Percentiles rank a stretch among this genome's conserved stretches.
phyloP scores from a whole-genome alignment of 2,113 vertebrate genomes.

The Noturus placidus region DNA sequence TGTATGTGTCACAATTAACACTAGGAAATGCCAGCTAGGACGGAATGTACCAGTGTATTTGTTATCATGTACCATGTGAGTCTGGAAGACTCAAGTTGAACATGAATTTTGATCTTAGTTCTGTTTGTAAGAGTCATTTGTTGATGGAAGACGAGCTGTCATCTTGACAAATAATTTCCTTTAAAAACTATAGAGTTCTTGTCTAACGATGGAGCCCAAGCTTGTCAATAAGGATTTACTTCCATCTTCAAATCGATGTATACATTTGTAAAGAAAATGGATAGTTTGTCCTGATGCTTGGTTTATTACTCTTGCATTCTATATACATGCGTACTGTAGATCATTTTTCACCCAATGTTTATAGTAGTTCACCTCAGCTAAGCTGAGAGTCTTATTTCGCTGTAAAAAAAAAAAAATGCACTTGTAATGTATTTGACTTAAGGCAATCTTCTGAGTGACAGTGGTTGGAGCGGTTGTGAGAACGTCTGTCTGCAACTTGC shows the following conservation, averaged over 20 bases:
- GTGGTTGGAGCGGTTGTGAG: neutral
- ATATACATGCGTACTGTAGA: neutral
- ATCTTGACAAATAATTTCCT: neutral
- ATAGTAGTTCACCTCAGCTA: neutral
- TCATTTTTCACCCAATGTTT: neutral
- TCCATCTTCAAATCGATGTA: neutral
- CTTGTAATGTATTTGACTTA: neutral
- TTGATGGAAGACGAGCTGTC: neutral
- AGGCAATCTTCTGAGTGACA: neutral
- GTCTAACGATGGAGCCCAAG: neutral
- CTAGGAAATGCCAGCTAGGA: neutral
- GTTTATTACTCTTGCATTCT: neutral
- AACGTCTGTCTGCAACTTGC: neutral
- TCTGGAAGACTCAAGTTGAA: neutral
- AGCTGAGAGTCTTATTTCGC: neutral
- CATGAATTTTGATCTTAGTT: neutral
- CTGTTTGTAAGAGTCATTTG: neutral
- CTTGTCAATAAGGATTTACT: neutral
- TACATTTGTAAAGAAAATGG: neutral
- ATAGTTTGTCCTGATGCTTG: neutral
- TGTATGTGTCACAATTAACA: neutral
- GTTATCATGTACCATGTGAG: neutral
- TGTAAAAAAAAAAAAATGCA: neutral
- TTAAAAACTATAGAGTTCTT: neutral
- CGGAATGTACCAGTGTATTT: neutral